Evolutionary conservation across 2,797 vertebrate species (phyloP).

Genomic region (Tragopan temminckii): DNA sequence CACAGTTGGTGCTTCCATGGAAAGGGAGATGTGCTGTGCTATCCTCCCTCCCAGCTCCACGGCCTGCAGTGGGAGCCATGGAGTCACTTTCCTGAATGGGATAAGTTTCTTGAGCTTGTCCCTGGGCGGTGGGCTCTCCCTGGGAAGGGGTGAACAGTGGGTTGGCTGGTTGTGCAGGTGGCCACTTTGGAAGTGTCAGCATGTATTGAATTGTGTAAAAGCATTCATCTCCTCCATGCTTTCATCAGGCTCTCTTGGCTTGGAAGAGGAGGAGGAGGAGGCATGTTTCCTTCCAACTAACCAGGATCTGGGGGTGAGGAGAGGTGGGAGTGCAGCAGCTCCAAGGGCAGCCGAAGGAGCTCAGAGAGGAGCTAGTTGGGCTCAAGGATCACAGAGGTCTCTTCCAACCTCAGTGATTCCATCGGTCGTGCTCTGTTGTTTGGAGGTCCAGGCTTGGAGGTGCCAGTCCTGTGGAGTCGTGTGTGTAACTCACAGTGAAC

Average conservation of each 20-base stretch:
- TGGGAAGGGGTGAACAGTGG: background rate
- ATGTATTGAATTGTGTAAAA: background rate
- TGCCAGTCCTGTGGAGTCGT: fast-evolving
- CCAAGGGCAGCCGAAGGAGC: background rate
- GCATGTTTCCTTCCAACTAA: background rate
- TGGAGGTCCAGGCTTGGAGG: background rate
- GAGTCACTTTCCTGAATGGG: too few relatives aligned
- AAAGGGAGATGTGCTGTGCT: background rate
- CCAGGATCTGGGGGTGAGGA: background rate
- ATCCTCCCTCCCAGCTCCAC: fast-evolving
- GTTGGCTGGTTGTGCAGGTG: background rate
- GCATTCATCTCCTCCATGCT: fast-evolving
- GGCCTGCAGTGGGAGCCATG: fast-evolving
- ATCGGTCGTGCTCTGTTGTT: background rate
- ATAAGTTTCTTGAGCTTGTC: background rate
- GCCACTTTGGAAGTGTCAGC: background rate
- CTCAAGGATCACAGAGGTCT: background rate
- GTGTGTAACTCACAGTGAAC: background rate
- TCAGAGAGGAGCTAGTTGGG: background rate
- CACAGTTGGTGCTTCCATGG: background rate
- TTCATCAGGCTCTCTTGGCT: background rate
- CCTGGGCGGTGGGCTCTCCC: background rate
- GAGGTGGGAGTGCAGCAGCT: background rate
- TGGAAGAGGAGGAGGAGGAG: background rate
- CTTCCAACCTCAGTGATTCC: background rate